Conservation (phyloP, 2,113 vertebrate species). For the Scomber scombrus region DNA sequence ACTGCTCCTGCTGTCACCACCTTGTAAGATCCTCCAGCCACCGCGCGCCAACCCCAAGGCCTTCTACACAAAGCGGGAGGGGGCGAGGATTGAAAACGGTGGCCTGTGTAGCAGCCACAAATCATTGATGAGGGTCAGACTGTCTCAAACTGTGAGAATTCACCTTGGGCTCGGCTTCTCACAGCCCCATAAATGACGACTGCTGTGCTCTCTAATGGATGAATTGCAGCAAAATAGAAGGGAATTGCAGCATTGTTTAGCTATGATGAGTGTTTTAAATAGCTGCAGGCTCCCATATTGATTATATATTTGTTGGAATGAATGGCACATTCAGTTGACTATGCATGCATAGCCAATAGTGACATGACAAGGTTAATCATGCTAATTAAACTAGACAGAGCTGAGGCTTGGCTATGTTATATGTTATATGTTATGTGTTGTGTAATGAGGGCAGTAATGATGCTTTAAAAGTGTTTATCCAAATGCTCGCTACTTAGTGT, state of each 20-base stretch:
- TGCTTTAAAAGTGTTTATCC: conserved; percentile 57
- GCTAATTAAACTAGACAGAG: conserved; percentile 52
- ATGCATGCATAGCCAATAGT: neutral
- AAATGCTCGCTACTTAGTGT: conserved; percentile 16
- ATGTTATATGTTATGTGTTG: conserved; percentile 27
- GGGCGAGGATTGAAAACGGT: conserved; percentile 36
- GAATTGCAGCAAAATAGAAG: conserved; percentile 31
- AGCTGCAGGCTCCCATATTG: conserved; percentile 3
- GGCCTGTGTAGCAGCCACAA: conserved; percentile 52
- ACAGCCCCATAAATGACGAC: conserved; percentile 57
- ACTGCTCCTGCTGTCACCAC: conserved; percentile 54
- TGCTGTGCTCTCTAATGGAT: conserved; percentile 49
- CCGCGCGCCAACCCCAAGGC: conserved; percentile 36
- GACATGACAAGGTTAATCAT: conserved; percentile 29
- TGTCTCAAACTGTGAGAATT: conserved; percentile 55
- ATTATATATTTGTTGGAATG: conserved; percentile 9
- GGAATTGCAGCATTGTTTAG: conserved; percentile 2
- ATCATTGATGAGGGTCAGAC: conserved; percentile 70
- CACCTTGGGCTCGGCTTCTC: conserved; percentile 58
- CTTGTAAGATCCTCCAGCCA: conserved; percentile 39
- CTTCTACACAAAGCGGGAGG: conserved; percentile 49
- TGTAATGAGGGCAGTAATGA: conserved; percentile 65
- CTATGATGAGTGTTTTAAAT: conserved; percentile 17
- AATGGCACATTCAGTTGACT: conserved; percentile 9
- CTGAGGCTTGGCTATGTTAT: conserved; percentile 27